phyloP scores from a whole-genome alignment of 2,113 vertebrate genomes.

The Mesoclemmys tuberculata region DNA sequence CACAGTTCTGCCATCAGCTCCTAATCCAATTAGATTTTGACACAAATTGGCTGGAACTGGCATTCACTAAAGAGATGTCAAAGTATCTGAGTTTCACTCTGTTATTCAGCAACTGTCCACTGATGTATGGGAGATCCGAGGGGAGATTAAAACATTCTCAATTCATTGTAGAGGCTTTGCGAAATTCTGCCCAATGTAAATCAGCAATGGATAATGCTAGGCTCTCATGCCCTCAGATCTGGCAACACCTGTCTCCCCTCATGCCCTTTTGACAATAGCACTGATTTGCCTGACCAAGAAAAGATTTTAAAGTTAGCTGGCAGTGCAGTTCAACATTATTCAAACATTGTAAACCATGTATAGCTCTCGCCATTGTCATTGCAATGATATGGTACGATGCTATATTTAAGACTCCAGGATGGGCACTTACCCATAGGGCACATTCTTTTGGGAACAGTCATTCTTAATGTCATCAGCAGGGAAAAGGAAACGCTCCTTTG shows the following conservation, averaged over 20 bases:
- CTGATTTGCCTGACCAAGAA: not conserved
- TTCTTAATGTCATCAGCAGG: slow-evolving; percentile 35
- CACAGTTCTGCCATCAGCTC: not conserved
- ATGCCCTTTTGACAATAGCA: not conserved
- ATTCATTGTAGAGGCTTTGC: not conserved
- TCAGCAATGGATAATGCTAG: accelerated
- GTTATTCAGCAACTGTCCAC: not conserved
- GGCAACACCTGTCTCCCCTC: not conserved
- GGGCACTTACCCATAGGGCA: slow-evolving; percentile 70
- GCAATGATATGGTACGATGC: slow-evolving; percentile 58
- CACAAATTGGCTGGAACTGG: not conserved
- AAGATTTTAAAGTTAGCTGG: not conserved
- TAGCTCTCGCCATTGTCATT: slow-evolving; percentile 76
- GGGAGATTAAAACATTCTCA: not conserved
- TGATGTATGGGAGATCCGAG: not conserved
- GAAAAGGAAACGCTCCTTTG: slow-evolving; percentile 46
- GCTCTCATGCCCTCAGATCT: not conserved
- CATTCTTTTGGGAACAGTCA: slow-evolving; percentile 77
- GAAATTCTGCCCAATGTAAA: not conserved
- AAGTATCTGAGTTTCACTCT: not conserved
- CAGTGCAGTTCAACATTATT: not conserved
- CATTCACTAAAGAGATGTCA: slow-evolving; percentile 3
- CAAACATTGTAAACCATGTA: not conserved
- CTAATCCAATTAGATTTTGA: slow-evolving; percentile 8
- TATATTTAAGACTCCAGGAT: slow-evolving; percentile 80